A percentile compares a stretch with the other conserved stretches of the same genome.
phyloP scores from a whole-genome alignment of 2,113 vertebrate species.

The Anhinga rufa region DNA sequence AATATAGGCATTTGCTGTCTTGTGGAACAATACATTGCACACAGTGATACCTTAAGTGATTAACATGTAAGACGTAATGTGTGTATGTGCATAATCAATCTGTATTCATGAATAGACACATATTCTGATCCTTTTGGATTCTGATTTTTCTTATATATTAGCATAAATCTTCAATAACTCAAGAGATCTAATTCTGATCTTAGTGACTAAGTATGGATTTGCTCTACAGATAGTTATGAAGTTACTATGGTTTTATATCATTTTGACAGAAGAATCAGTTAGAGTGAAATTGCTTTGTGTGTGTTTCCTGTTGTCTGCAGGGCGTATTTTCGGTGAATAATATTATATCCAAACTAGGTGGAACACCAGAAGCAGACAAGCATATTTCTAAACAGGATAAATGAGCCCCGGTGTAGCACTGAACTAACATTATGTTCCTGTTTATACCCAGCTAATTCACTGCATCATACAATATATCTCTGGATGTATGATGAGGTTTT shows the following conservation, averaged over 20 bases:
- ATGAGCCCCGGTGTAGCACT: neutral
- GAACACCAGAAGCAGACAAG: neutral
- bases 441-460: neutral
- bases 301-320: constrained; percentile 16
- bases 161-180: neutral
- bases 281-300: constrained; percentile 2
- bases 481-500: neutral
- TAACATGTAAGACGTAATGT: neutral
- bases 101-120: neutral
- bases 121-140: neutral
- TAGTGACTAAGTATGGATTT: neutral
- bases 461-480: neutral
- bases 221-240: neutral
- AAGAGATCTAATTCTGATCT: neutral
- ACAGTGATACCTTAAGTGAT: neutral
- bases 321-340: neutral
- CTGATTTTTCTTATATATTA: neutral
- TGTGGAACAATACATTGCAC: neutral
- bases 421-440: neutral
- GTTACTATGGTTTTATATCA: neutral
- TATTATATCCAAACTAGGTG: neutral
- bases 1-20: neutral
- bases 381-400: constrained; percentile 33
- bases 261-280: constrained; percentile 28
- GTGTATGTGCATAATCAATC: neutral